These are phyloP conservation scores for Calycopis cecrops DNA, from an alignment of 1,140 invertebrate genomes.

Conservation along the genomic window DNA sequence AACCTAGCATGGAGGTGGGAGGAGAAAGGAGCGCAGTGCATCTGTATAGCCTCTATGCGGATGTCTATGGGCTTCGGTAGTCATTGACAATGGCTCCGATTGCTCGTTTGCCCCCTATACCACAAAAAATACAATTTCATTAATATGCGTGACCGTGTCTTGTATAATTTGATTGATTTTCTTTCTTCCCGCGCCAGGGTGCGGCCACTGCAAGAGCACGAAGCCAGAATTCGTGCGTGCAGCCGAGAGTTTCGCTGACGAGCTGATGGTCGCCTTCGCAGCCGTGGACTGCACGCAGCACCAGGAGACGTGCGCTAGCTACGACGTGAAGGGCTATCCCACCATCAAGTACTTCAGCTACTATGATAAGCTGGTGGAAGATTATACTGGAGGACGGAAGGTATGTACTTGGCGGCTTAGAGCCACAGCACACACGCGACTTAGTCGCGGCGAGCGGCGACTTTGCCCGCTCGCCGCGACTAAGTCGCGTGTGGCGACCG, in stretches of 20 bases:
- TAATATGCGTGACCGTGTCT: no score
- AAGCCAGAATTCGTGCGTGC: constrained; percentile 90
- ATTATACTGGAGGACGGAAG: constrained; percentile 85
- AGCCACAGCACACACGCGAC: no score
- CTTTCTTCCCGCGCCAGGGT: constrained; percentile 78
- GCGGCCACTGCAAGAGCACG: constrained; percentile 92
- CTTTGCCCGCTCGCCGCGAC: no score
- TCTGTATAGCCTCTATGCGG: no score
- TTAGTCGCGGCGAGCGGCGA: no score
- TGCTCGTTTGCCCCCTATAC: no score
- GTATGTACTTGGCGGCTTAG: constrained; percentile 72
- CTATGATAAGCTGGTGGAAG: constrained; percentile 80
- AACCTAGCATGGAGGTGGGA: no score
- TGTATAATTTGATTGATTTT: neutral
- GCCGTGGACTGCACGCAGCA: constrained; percentile 90
- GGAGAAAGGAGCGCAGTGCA: no score
- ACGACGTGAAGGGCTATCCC: constrained; percentile 89
- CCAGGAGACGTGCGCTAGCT: constrained; percentile 78
- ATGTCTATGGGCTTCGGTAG: no score
- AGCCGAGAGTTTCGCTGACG: constrained; percentile 83
- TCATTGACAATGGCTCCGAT: no score
- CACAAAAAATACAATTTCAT: no score
- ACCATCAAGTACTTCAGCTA: constrained; percentile 92
- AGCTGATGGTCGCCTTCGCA: constrained; percentile 84
- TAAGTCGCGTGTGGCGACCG: no score